These are phyloP conservation scores for Allygus modestus DNA, from an alignment of 2,888 invertebrate species.

Conservation along the genomic window DNA sequence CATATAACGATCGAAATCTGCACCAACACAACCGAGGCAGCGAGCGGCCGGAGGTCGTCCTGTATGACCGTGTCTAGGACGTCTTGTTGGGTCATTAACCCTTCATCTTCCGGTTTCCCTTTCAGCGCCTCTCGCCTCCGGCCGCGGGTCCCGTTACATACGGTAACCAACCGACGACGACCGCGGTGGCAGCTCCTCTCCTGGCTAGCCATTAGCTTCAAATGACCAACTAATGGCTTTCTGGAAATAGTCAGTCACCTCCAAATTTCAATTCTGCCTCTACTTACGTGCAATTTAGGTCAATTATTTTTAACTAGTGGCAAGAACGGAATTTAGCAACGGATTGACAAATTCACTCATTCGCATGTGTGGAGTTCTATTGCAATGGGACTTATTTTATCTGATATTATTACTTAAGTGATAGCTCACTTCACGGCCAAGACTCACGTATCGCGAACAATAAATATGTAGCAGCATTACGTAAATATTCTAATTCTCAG, in stretches of 20 bases:
- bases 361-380: no score
- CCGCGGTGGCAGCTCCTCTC: neutral
- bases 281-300: neutral
- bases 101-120: conserved; percentile 66
- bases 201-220: no score
- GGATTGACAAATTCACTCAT: no score
- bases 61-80: conserved; percentile 45
- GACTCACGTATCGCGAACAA: no score
- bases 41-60: conserved; percentile 33
- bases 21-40: no score
- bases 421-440: no score
- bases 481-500: no score
- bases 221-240: neutral
- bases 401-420: no score
- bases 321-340: neutral
- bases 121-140: conserved; percentile 64
- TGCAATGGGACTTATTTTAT: no score
- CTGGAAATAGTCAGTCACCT: neutral
- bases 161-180: conserved; percentile 43
- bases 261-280: neutral
- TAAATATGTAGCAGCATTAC: no score
- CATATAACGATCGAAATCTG: no score
- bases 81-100: conserved; percentile 53
- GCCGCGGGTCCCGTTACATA: conserved; percentile 61
- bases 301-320: conserved; percentile 1